Conservation (phyloP, 2,797 vertebrate genomes). For the Okamejei kenojei region DNA sequence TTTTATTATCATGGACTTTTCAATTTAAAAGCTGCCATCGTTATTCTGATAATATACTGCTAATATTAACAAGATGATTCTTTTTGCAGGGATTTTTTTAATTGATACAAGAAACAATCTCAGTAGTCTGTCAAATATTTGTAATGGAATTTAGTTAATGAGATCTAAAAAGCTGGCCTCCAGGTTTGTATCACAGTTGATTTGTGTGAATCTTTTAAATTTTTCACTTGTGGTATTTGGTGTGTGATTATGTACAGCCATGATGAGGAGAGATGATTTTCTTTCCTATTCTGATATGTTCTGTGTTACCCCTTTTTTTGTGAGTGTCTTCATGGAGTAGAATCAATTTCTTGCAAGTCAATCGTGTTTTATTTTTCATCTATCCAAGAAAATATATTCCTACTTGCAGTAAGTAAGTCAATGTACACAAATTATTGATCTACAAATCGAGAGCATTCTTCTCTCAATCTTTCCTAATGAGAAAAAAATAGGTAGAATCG, state of each 20-base stretch:
- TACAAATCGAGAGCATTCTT: neutral
- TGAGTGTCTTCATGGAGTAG: neutral
- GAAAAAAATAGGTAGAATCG: neutral
- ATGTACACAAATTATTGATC: neutral
- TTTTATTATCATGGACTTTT: neutral
- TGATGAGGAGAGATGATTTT: neutral
- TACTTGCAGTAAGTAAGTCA: neutral
- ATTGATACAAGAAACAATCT: neutral
- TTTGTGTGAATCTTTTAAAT: conserved; percentile 13
- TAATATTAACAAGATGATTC: conserved; percentile 7
- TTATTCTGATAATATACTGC: neutral
- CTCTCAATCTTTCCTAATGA: conserved; percentile 22
- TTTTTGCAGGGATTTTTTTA: neutral
- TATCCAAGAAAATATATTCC: no score
- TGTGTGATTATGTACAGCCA: conserved; percentile 9
- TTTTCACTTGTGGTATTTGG: conserved; percentile 15
- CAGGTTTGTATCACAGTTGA: neutral
- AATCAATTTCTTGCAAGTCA: neutral
- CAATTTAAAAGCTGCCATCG: neutral
- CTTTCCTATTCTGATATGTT: conserved; percentile 12
- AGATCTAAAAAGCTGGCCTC: neutral
- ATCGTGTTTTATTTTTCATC: neutral
- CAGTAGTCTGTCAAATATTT: neutral
- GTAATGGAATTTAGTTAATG: conserved; percentile 19
- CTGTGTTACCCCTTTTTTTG: conserved; percentile 12